phyloP scores from a whole-genome alignment of 2,888 invertebrate genomes.

The Pristionchus mayeri region DNA sequence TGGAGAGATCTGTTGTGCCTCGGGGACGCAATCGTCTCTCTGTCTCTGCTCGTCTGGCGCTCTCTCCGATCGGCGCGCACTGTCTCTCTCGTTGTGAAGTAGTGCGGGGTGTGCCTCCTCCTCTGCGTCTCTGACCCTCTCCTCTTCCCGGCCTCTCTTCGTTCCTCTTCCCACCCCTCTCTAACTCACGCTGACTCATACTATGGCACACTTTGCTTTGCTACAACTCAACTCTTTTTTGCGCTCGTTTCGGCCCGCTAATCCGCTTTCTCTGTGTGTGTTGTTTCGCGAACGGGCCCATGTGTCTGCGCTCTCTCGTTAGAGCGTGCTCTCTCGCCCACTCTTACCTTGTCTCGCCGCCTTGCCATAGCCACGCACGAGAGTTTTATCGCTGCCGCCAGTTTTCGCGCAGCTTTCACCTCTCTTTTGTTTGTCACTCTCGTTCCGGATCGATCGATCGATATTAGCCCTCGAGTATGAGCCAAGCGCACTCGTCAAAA shows the following conservation, averaged over 20 bases:
- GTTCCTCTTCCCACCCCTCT: neutral
- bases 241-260: neutral
- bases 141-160: neutral
- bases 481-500: neutral
- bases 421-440: constrained; percentile 7
- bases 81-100: neutral
- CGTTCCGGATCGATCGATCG: constrained; percentile 11
- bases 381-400: neutral
- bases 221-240: neutral
- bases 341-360: neutral
- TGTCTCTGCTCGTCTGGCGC: neutral
- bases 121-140: neutral
- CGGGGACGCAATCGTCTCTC: neutral
- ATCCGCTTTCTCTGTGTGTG: neutral
- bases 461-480: too few relatives aligned
- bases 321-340: neutral
- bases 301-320: neutral
- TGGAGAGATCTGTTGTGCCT: neutral
- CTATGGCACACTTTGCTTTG: constrained; percentile 24
- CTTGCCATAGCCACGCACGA: neutral
- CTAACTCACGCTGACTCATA: constrained; percentile 32
- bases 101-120: neutral
- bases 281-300: neutral
- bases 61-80: neutral
- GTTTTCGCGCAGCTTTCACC: neutral